These are phyloP conservation scores for Sebastes trivittatus DNA, from an alignment of 2,797 vertebrate genomes.

Conservation along the genomic window DNA sequence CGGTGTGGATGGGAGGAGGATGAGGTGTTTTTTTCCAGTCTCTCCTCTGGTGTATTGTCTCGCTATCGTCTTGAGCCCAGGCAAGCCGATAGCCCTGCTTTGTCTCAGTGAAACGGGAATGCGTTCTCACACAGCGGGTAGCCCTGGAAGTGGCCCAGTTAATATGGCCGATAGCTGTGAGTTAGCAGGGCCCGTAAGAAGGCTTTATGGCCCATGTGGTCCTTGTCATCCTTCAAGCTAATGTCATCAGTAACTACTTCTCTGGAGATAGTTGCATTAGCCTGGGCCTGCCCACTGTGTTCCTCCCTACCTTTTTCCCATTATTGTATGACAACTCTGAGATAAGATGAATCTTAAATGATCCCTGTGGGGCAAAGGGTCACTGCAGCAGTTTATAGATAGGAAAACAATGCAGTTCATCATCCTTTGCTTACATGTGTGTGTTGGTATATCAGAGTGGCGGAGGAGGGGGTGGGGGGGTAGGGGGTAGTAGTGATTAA, in stretches of 20 bases:
- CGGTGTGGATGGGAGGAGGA: slow-evolving; percentile 36
- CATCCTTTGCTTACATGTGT: slow-evolving; percentile 16
- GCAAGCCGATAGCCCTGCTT: slow-evolving; percentile 53
- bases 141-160: slow-evolving; percentile 35
- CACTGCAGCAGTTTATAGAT: slow-evolving; percentile 32
- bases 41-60: slow-evolving; percentile 56
- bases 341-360: slow-evolving; percentile 46
- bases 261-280: slow-evolving; percentile 61
- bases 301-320: slow-evolving; percentile 36
- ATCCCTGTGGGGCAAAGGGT: slow-evolving; percentile 41
- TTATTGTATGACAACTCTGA: slow-evolving; percentile 37
- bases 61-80: slow-evolving; percentile 24
- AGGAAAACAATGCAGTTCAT: slow-evolving; percentile 42
- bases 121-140: slow-evolving; percentile 17
- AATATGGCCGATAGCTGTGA: slow-evolving; percentile 48
- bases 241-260: slow-evolving; percentile 64
- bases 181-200: slow-evolving; percentile 46
- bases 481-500: slow-evolving; percentile 34
- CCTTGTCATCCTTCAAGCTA: slow-evolving; percentile 62
- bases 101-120: slow-evolving; percentile 53
- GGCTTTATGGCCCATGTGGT: slow-evolving; percentile 54
- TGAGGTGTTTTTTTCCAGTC: slow-evolving; percentile 64
- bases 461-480: neutral
- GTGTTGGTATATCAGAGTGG: slow-evolving; percentile 3
- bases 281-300: slow-evolving; percentile 26